These are phyloP conservation scores for Eupithecia vulgata DNA, from an alignment of 2,888 invertebrate genomes.

Conservation along the genomic window DNA sequence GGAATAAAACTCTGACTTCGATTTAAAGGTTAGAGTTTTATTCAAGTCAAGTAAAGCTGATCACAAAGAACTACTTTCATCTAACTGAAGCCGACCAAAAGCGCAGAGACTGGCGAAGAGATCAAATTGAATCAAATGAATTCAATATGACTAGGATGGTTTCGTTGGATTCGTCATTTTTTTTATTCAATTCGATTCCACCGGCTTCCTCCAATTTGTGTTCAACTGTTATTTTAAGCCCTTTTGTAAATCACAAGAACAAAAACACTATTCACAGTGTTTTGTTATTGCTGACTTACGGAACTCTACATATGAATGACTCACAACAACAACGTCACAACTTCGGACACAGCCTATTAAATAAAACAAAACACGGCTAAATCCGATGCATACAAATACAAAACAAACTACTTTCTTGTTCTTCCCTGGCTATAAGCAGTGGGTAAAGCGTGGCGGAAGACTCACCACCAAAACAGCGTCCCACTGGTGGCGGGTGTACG, in stretches of 20 bases:
- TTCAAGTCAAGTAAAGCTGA: too few relatives aligned
- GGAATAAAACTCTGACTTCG: too few relatives aligned
- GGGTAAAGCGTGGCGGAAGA: conserved; percentile 29
- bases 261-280: not conserved
- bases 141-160: too few relatives aligned
- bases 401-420: not conserved
- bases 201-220: too few relatives aligned
- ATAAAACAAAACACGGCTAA: not conserved
- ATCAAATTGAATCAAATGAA: too few relatives aligned
- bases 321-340: not conserved
- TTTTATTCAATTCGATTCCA: not conserved
- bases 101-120: too few relatives aligned
- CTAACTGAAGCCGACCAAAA: too few relatives aligned
- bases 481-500: conserved; percentile 73
- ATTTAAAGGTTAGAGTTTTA: too few relatives aligned
- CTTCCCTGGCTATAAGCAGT: not conserved
- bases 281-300: not conserved
- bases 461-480: conserved; percentile 72
- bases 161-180: not conserved
- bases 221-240: not conserved
- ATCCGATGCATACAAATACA: not conserved
- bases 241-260: not conserved
- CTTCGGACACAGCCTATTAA: not conserved
- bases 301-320: not conserved
- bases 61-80: too few relatives aligned